A percentile compares a stretch with the other conserved stretches of the same genome.
Conservation (phyloP, 2,113 vertebrate genomes). For the Cranoglanis bouderius region DNA sequence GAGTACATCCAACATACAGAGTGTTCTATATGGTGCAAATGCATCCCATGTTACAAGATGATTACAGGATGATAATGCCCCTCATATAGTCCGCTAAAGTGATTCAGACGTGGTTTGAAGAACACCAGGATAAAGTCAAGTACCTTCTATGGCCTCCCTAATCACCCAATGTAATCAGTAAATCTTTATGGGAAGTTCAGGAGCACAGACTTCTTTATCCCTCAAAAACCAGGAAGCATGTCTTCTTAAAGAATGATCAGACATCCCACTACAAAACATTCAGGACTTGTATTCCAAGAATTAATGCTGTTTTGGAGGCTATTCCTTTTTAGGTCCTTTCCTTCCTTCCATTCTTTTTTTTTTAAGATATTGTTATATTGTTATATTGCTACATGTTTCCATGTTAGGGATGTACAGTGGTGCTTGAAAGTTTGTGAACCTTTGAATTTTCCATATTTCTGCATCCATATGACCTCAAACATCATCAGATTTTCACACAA, state of each 20-base stretch:
- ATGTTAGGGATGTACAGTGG: not conserved
- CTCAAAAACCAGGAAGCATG: not conserved
- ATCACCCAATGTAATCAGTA: not conserved
- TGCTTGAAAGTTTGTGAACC: too few relatives aligned
- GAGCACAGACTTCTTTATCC: not conserved
- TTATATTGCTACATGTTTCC: not conserved
- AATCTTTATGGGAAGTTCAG: not conserved
- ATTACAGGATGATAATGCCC: not conserved
- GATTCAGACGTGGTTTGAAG: not conserved
- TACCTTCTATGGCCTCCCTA: not conserved
- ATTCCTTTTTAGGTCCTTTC: not conserved
- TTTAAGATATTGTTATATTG: not conserved
- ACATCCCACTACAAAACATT: not conserved
- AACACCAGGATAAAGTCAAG: not conserved
- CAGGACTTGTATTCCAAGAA: not conserved
- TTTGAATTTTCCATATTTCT: too few relatives aligned
- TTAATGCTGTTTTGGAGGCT: not conserved
- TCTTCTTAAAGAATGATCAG: not conserved
- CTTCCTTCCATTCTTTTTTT: too few relatives aligned
- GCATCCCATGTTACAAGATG: too few relatives aligned
- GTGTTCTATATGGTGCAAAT: not conserved
- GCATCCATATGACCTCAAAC: too few relatives aligned
- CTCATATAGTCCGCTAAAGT: not conserved
- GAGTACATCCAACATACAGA: not conserved
- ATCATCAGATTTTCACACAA: too few relatives aligned